Base-by-base conservation (phyloP, 2,113 vertebrate genomes). In the Microcebus jonahi region DNA sequence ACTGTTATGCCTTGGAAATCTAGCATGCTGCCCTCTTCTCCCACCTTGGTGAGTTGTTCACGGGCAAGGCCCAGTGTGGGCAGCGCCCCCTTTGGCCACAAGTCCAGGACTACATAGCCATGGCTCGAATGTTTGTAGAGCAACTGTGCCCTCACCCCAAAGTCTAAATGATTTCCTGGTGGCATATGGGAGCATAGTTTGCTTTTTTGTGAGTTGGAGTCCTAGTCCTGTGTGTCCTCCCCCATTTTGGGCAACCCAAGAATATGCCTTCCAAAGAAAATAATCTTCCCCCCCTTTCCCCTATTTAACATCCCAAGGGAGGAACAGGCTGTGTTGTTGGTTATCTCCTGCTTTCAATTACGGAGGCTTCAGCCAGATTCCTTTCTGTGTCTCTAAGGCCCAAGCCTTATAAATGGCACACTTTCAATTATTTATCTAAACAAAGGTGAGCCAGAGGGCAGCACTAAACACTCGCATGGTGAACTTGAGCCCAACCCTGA, bases 401-500 rank as follows among this genome's bases (percentile, higher is more conserved):
- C 8, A 7, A 70, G 97, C 57, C 93, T 95, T 93, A 96, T 90
- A 97, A 97, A 97, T 5, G 27, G 98, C 97, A 97, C 96, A 88
- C 88, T 92, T 98, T 98, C 98, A 98, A 75, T 97, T 98, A 98
- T 98, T 98, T 98, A 97, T 98, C 98, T 97, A 98, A 98, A 97
- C 97, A 98, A 98, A 98, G 98, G 98, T 98, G 98, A 99, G 98
- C 98, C 98, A 98, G 98, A 98, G 98, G 98, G 96, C 98, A 98
- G 87, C 59, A 18, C 84, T 96, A 93, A 98, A 97, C 94, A 86
- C 94, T 89, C 31, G 85, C 94, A 90, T 94, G 96, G 91, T 97
- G 97, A 96, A 84, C 89, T 92, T 18, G 76, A 96, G 94, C 85
- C 90, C 77, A 81, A 53, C 59, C 80, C 96, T 31, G 80, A 95